Evolutionary conservation across 2,888 invertebrate genomes (phyloP).

Genomic region (Andrena dorsata): DNA sequence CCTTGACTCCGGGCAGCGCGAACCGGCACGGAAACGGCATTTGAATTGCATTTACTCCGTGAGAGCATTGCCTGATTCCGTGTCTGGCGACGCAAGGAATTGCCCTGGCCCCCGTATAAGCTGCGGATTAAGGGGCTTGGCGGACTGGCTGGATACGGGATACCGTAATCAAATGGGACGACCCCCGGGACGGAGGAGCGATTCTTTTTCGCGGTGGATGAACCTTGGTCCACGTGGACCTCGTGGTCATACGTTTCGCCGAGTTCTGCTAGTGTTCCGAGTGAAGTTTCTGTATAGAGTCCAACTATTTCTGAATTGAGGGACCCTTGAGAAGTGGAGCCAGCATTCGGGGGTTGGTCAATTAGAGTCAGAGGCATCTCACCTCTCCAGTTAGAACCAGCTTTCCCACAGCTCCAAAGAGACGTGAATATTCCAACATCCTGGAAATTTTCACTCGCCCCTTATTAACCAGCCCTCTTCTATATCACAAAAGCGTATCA

Average conservation of each 20-base stretch:
- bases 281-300: neutral
- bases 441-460: neutral
- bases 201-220: constrained; percentile 6
- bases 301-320: too few relatives aligned
- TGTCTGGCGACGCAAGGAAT: constrained; percentile 61
- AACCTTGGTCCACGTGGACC: neutral
- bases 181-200: constrained; percentile 18
- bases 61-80: constrained; percentile 68
- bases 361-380: too few relatives aligned
- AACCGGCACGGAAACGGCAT: constrained; percentile 54
- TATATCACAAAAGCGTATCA: neutral
- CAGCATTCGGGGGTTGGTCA: too few relatives aligned
- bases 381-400: too few relatives aligned
- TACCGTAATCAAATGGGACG: constrained; percentile 48
- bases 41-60: constrained; percentile 62
- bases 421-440: neutral
- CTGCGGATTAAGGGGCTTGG: constrained; percentile 46
- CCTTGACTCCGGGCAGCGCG: constrained; percentile 47
- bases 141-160: constrained; percentile 14
- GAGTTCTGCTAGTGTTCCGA: neutral
- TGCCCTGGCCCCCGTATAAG: constrained; percentile 41
- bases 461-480: neutral
- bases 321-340: too few relatives aligned
- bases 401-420: too few relatives aligned
- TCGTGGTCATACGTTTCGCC: neutral